These are phyloP conservation scores for Potorous gilbertii DNA, from an alignment of 2,797 vertebrate genomes.

Conservation along the genomic window DNA sequence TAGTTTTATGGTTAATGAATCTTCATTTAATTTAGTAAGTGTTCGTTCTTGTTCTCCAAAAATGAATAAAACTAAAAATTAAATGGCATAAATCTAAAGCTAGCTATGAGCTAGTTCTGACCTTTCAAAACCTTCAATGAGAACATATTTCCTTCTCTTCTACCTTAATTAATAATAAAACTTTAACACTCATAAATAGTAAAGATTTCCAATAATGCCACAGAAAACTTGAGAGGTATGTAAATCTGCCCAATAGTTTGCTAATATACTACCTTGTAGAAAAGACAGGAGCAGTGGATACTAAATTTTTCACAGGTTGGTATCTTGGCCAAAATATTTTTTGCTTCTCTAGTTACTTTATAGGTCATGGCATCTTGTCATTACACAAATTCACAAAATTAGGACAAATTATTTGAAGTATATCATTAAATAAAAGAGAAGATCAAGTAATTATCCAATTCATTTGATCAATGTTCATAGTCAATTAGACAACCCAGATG, in stretches of 20 bases:
- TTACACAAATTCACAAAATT: background rate
- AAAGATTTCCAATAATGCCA: background rate
- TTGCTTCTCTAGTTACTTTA: background rate
- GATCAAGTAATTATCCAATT: background rate
- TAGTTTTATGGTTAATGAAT: too few relatives aligned
- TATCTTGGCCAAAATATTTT: background rate
- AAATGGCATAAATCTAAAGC: background rate
- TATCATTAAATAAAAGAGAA: background rate
- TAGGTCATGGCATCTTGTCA: background rate
- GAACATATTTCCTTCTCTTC: conserved; percentile 3
- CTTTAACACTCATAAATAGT: background rate
- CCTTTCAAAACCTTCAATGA: too few relatives aligned
- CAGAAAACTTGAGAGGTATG: background rate
- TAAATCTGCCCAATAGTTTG: background rate
- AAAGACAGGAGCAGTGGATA: background rate
- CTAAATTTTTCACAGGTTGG: background rate
- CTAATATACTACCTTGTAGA: background rate
- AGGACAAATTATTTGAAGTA: background rate
- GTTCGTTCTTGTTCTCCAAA: too few relatives aligned
- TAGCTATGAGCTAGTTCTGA: conserved; percentile 37
- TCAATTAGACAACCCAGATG: background rate
- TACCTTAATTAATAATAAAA: conserved; percentile 23
- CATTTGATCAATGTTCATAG: background rate
- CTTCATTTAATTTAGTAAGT: background rate
- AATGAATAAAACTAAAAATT: background rate